Percentiles rank a stretch among this genome's conserved stretches.
Conservation (phyloP, 2,888 invertebrate genomes). For the Athalia cordata region DNA sequence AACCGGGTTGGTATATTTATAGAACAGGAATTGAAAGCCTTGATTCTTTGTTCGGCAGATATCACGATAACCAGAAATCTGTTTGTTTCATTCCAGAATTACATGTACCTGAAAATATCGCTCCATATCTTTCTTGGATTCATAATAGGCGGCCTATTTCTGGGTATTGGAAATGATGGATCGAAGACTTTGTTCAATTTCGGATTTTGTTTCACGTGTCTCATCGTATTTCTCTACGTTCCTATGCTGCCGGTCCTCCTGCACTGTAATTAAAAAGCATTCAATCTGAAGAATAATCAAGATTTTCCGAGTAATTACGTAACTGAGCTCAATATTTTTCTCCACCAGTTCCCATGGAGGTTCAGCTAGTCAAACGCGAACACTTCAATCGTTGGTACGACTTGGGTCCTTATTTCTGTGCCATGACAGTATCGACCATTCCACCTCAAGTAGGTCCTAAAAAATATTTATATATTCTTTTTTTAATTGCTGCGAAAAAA, state of each 20-base stretch:
- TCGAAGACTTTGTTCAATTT: conserved; percentile 90
- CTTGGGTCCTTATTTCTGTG: conserved; percentile 86
- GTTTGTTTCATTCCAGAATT: conserved; percentile 75
- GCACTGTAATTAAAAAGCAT: conserved; percentile 80
- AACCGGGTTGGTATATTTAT: conserved; percentile 77
- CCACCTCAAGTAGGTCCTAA: conserved; percentile 79
- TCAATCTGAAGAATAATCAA: neutral
- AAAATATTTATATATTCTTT: neutral
- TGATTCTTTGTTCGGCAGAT: neutral
- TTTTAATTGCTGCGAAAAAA: neutral
- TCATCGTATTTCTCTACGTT: conserved; percentile 87
- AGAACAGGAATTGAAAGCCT: too few relatives aligned
- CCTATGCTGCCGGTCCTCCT: conserved; percentile 89
- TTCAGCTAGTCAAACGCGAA: conserved; percentile 85
- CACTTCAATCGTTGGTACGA: conserved; percentile 92
- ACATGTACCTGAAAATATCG: conserved; percentile 81
- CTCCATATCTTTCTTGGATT: conserved; percentile 82
- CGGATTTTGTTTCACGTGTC: conserved; percentile 87
- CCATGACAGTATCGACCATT: conserved; percentile 82
- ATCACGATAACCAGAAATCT: neutral
- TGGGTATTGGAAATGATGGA: conserved; percentile 85
- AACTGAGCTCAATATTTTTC: conserved; percentile 33
- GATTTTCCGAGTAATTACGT: neutral
- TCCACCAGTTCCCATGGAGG: conserved; percentile 85
- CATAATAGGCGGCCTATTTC: conserved; percentile 82